Evolutionary conservation across 2,113 vertebrate genomes (phyloP), one percentile per base, ranked within the genome.

Genomic region (Panurus biarmicus): DNA sequence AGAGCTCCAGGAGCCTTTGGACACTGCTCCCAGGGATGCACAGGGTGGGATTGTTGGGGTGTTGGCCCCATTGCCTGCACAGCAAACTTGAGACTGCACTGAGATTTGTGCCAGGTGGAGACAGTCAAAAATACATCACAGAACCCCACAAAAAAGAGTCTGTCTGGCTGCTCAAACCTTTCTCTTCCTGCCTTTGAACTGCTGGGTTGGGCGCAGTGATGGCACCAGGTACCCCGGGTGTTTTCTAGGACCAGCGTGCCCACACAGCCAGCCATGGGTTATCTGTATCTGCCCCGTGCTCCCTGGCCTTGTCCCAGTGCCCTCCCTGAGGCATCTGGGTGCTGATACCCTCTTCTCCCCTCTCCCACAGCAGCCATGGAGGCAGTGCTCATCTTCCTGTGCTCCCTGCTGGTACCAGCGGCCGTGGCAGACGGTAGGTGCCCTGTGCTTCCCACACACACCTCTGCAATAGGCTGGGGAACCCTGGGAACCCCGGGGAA

Each of bases 281-380:
- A 14, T 45, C 51, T 29, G 19, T 1, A 12, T 53, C 2, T 5
- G 64, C 47, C n/a, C 2, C 0, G 2, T 19, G 61, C 21, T 7
- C 61, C 69, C 42, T 75, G 56, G 45, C 57, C 45, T 36, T 1
- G 0, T 14, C 3, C 3, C 3, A 1, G 50, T 50, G 78, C 51
- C 48, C 65, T 65, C 23, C 70, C 1, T 33, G 74, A 10, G 47
- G 31, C 1, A 1, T 3, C 35, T 2, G 4, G 20, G 14, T 24
- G 54, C 89, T 87, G 73, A 91, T 50, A 25, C 9, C 25, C 1
- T 1, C 50, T 53, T 71, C 67, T 90, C 47, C 66, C 53, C 93
- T 93, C 82, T 88, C 86, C 87, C 22, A 11, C 97, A 99, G 99
- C 96, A 64, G 94, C 98, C 98, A 99, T 99, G 99, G 99, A 99